Evolutionary conservation across 1,140 invertebrate species (phyloP).

Genomic region (Drepana arcuata): DNA sequence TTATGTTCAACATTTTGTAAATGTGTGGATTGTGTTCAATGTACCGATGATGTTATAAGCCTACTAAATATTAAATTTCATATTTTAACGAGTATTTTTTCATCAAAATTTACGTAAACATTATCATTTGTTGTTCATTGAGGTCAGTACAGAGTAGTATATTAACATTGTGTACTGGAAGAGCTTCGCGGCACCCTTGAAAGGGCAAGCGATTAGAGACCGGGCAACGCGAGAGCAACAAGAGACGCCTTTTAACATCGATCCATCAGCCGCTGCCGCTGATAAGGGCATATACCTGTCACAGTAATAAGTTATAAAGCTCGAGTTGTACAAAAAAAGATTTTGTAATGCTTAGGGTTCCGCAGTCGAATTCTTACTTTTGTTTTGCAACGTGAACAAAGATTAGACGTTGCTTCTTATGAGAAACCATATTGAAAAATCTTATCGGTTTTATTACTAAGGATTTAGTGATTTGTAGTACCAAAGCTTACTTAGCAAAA

Average conservation of each 20-base stretch:
- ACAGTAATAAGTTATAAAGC: constrained; percentile 44
- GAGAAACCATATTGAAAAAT: no score
- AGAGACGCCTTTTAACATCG: constrained; percentile 37
- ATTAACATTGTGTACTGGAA: constrained; percentile 11
- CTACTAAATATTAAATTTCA: no score
- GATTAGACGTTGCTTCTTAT: no score
- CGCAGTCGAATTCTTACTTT: constrained; percentile 3
- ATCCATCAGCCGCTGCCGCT: constrained; percentile 42
- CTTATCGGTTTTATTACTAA: no score
- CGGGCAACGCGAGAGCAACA: constrained; percentile 22
- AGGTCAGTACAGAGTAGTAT: neutral
- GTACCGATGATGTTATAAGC: no score
- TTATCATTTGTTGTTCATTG: constrained; percentile 1
- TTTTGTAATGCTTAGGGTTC: constrained; percentile 10
- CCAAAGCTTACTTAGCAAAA: no score
- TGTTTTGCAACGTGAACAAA: no score
- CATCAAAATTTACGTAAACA: no score
- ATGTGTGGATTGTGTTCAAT: no score
- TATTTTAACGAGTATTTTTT: no score
- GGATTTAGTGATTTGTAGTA: no score
- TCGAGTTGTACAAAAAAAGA: constrained; percentile 20
- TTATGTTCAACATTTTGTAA: no score
- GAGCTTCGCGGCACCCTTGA: constrained; percentile 26
- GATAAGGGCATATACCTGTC: constrained; percentile 46
- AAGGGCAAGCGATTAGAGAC: constrained; percentile 34